Evolutionary conservation across 1,140 invertebrate species (phyloP).

Genomic region (Drosophila kepulauana): DNA sequence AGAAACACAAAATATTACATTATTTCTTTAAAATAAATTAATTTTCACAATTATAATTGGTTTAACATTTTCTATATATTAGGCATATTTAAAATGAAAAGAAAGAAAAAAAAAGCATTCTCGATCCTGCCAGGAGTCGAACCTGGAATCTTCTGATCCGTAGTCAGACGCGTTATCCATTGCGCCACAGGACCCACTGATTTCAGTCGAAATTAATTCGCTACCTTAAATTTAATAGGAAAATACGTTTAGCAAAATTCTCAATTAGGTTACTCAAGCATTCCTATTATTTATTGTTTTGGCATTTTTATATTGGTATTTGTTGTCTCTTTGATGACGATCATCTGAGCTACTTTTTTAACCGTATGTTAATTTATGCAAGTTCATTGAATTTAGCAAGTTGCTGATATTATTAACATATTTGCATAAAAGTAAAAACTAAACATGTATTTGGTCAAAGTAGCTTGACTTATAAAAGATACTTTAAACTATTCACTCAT

Average conservation of each 20-base stretch:
- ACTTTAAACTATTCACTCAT: not conserved
- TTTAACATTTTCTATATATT: not conserved
- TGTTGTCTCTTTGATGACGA: not conserved
- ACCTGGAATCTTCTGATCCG: constrained; percentile 91
- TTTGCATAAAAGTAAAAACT: constrained; percentile 6
- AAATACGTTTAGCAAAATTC: constrained; percentile 3
- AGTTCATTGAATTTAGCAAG: constrained; percentile 19
- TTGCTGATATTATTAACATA: constrained; percentile 26
- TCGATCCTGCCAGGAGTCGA: constrained; percentile 90
- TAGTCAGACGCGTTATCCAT: constrained; percentile 90
- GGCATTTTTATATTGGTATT: not conserved
- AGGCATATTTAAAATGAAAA: not conserved
- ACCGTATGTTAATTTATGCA: constrained; percentile 29
- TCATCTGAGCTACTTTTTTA: not conserved
- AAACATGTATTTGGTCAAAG: constrained; percentile 1
- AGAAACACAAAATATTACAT: constrained; percentile 72
- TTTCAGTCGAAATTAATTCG: not conserved
- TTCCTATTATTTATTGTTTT: constrained; percentile 10
- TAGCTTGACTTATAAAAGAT: constrained; percentile 8
- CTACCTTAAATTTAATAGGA: not conserved
- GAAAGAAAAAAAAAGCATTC: constrained; percentile 46
- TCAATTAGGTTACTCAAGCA: constrained; percentile 2
- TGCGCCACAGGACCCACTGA: constrained; percentile 88
- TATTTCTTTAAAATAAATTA: constrained; percentile 91
- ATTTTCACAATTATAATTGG: not conserved